Evolutionary conservation across 2,797 vertebrate species (phyloP).

Genomic region (Ptychadena robeensis): DNA sequence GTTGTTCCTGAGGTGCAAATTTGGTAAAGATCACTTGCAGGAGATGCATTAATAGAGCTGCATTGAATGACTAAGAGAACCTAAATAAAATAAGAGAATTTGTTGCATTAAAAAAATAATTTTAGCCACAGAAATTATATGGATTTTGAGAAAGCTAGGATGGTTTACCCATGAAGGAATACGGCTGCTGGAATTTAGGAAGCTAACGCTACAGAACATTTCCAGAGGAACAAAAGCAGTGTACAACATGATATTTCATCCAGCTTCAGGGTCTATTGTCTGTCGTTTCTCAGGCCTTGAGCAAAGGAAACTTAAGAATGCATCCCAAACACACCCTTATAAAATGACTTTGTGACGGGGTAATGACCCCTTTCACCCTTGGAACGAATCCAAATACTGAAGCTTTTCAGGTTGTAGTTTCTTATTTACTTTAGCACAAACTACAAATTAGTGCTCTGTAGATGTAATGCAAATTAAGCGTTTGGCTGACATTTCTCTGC

Average conservation of each 20-base stretch:
- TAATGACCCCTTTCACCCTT: constrained; percentile 60
- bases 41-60: background rate
- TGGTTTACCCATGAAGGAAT: background rate
- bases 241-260: constrained; percentile 56
- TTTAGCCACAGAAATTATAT: background rate
- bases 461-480: background rate
- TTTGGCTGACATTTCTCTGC: background rate
- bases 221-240: constrained; percentile 27
- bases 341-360: constrained; percentile 61
- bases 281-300: constrained; percentile 40
- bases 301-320: constrained; percentile 68
- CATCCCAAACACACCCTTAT: constrained; percentile 63
- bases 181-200: constrained; percentile 24
- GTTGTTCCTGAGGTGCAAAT: background rate
- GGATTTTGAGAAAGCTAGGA: background rate
- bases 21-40: background rate
- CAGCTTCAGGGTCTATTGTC: constrained; percentile 44
- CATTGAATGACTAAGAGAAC: background rate
- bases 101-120: background rate
- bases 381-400: constrained; percentile 61
- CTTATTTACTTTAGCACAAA: background rate
- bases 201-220: constrained; percentile 44
- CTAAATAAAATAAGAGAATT: background rate
- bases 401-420: constrained; percentile 18
- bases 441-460: constrained; percentile 2